Conservation (phyloP, 2,113 vertebrate species). For the Micronycteris hirsuta region DNA sequence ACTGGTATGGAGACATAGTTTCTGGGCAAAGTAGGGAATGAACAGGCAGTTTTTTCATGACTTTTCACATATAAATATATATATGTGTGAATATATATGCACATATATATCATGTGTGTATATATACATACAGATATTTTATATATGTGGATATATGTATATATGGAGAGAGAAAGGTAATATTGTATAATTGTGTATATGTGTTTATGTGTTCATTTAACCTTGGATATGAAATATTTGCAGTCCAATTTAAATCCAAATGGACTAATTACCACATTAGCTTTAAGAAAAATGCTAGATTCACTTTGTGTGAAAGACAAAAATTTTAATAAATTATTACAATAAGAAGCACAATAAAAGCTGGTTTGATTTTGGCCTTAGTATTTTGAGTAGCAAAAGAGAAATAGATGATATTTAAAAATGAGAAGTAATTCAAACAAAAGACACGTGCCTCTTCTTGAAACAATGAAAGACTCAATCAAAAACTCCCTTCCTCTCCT, state of each 20-base stretch:
- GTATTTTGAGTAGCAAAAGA: slow-evolving; percentile 27
- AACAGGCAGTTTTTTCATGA: background rate
- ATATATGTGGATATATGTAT: background rate
- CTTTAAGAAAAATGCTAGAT: slow-evolving; percentile 51
- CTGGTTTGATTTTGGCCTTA: background rate
- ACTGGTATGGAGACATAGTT: background rate
- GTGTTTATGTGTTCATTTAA: background rate
- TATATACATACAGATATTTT: background rate
- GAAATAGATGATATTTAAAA: background rate
- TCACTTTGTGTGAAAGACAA: background rate
- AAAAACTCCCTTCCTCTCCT: slow-evolving; percentile 26
- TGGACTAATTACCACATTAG: slow-evolving; percentile 26
- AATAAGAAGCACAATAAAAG: slow-evolving; percentile 17
- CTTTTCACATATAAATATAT: background rate
- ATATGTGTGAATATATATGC: background rate
- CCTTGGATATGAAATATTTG: slow-evolving; percentile 12
- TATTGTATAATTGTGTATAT: background rate
- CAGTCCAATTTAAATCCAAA: slow-evolving; percentile 31
- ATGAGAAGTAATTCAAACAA: slow-evolving; percentile 74
- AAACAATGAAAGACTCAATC: slow-evolving; percentile 74
- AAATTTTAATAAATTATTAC: background rate
- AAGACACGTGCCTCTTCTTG: slow-evolving; percentile 62
- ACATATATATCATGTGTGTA: background rate
- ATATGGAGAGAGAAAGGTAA: background rate
- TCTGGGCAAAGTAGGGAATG: background rate